Conservation (phyloP, 1,140 invertebrate species). For the Hylyphantes graminicola region DNA sequence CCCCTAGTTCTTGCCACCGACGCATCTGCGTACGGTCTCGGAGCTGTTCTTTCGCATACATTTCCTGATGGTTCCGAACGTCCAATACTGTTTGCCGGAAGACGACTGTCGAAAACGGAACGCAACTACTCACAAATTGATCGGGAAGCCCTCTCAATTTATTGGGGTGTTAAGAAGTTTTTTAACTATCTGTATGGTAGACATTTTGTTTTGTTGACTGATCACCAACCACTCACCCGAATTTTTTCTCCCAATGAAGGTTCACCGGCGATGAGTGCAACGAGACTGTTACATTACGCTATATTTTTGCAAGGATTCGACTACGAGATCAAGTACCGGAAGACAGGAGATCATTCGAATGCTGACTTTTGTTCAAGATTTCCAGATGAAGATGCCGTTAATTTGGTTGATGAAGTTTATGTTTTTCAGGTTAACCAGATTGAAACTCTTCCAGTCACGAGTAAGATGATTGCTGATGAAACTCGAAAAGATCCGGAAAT, state of each 20-base stretch:
- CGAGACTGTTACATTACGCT: neutral
- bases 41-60: slow-evolving; percentile 69
- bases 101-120: neutral
- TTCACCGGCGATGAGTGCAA: slow-evolving; percentile 2
- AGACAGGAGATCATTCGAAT: too few species aligned
- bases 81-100: slow-evolving; percentile 64
- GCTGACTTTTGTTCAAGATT: neutral
- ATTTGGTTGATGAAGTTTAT: slow-evolving; percentile 1
- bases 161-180: slow-evolving; percentile 71
- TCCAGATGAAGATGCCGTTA: neutral
- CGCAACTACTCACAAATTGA: slow-evolving; percentile 71
- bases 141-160: slow-evolving; percentile 71
- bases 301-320: slow-evolving; percentile 15
- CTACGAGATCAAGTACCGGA: neutral
- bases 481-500: slow-evolving; percentile 7
- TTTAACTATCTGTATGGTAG: slow-evolving; percentile 70
- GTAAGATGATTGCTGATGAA: neutral
- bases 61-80: slow-evolving; percentile 63
- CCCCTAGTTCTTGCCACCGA: slow-evolving; percentile 64
- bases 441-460: slow-evolving; percentile 1
- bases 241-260: neutral
- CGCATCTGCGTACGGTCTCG: slow-evolving; percentile 69
- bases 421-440: slow-evolving; percentile 7
- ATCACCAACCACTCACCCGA: slow-evolving; percentile 20
- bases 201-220: neutral